These are phyloP conservation scores for Cephalopachus bancanus DNA, from an alignment of 2,797 vertebrate species.

Conservation along the genomic window DNA sequence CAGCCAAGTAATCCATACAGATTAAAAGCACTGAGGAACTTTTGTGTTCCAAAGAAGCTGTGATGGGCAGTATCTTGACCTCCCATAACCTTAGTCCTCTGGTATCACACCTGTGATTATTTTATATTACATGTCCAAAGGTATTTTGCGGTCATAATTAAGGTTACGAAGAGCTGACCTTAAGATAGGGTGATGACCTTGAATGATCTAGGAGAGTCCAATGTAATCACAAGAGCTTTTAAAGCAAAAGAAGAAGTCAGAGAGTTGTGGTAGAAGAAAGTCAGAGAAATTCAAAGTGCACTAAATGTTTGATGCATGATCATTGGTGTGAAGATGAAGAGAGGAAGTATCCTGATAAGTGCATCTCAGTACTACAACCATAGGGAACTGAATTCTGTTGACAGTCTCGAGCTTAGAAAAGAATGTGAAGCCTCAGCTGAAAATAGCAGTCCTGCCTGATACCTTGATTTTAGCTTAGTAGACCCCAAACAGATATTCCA, in stretches of 20 bases:
- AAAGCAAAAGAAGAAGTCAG: neutral
- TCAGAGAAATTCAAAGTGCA: neutral
- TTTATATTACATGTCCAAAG: neutral
- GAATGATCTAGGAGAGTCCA: neutral
- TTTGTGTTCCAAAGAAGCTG: neutral
- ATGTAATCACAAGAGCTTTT: neutral
- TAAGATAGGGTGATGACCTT: neutral
- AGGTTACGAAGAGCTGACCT: neutral
- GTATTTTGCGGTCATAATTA: neutral
- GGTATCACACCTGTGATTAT: neutral
- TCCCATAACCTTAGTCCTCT: neutral
- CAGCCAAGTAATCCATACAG: neutral
- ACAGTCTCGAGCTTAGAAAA: no score
- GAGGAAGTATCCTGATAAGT: neutral
- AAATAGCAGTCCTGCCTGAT: no score
- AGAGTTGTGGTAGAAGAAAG: neutral
- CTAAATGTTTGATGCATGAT: neutral
- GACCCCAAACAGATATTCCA: neutral
- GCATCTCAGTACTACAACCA: neutral
- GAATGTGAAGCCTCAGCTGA: no score
- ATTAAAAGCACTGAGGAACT: neutral
- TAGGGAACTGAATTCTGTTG: no score
- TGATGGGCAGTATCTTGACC: neutral
- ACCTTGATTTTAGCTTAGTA: no score
- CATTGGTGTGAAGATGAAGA: neutral